A percentile compares a stretch with the other conserved stretches of the same genome.
Evolutionary conservation across 2,797 vertebrate species (phyloP).

Genomic region (Euthynnus affinis): DNA sequence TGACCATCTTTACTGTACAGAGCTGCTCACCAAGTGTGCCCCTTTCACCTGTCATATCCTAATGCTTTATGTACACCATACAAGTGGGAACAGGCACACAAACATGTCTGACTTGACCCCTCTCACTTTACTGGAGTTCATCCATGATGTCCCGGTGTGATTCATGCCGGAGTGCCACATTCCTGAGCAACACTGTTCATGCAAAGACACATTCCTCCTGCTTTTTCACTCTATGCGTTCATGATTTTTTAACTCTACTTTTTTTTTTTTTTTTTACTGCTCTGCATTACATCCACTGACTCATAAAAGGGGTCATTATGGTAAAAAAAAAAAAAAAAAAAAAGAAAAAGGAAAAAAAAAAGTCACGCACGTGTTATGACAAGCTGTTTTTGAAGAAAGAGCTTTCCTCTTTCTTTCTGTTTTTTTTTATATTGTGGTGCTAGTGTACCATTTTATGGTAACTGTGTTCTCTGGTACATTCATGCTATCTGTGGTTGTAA

Average conservation of each 20-base stretch:
- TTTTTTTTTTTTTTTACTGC: no score
- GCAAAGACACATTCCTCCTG: conserved; percentile 68
- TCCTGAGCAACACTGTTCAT: conserved; percentile 55
- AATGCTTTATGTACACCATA: conserved; percentile 41
- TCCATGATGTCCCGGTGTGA: conserved; percentile 60
- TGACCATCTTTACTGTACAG: neutral
- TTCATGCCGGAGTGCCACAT: conserved; percentile 65
- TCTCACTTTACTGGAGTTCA: conserved; percentile 65
- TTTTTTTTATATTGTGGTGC: conserved; percentile 30
- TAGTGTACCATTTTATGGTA: conserved; percentile 47
- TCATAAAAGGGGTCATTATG: conserved; percentile 61
- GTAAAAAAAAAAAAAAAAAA: conserved; percentile 10
- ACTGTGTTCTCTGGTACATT: conserved; percentile 51
- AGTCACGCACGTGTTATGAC: conserved; percentile 60
- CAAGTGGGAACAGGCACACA: conserved; percentile 68
- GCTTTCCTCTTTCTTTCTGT: conserved; percentile 19
- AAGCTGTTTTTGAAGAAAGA: conserved; percentile 50
- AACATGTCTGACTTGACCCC: conserved; percentile 64
- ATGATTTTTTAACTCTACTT: conserved; percentile 10
- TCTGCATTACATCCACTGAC: conserved; percentile 35
- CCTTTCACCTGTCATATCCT: conserved; percentile 30
- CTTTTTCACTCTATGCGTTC: conserved; percentile 12
- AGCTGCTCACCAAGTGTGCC: neutral
- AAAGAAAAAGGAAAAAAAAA: neutral
- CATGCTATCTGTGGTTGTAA: conserved; percentile 44